Conservation (phyloP, 2,113 vertebrate genomes). For the Catharus fuscescens region DNA sequence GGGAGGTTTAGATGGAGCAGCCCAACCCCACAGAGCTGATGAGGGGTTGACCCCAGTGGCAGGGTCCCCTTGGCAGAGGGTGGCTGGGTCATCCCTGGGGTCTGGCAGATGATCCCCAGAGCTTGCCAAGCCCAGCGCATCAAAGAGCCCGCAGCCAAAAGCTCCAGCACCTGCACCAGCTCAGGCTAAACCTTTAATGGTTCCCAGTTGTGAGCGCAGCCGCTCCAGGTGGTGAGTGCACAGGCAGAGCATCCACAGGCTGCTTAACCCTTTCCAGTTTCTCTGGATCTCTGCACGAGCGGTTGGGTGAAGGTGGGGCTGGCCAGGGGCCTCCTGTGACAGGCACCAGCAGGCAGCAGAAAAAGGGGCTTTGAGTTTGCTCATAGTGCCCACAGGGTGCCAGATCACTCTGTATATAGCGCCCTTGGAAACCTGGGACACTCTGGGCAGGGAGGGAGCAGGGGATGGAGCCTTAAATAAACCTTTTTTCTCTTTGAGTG, state of each 20-base stretch:
- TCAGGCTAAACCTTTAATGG: not conserved
- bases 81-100: not conserved
- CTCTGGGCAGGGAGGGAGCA: not conserved
- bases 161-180: not conserved
- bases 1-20: not conserved
- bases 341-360: not conserved
- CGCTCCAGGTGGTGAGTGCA: not conserved
- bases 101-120: not conserved
- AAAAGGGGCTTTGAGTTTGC: not conserved
- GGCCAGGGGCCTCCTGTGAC: not conserved
- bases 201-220: not conserved
- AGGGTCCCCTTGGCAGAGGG: not conserved
- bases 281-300: not conserved
- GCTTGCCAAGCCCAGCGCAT: not conserved
- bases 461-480: not conserved
- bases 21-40: not conserved
- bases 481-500: not conserved
- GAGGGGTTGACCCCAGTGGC: not conserved
- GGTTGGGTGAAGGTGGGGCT: not conserved
- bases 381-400: rapidly evolving
- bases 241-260: not conserved
- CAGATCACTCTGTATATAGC: not conserved
- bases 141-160: not conserved
- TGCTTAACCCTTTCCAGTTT: constrained; percentile 5
- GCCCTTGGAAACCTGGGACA: not conserved